Percentiles rank a stretch among this genome's conserved stretches.
Conservation (phyloP, 2,113 vertebrate species). For the Hemichromis elongatus region DNA sequence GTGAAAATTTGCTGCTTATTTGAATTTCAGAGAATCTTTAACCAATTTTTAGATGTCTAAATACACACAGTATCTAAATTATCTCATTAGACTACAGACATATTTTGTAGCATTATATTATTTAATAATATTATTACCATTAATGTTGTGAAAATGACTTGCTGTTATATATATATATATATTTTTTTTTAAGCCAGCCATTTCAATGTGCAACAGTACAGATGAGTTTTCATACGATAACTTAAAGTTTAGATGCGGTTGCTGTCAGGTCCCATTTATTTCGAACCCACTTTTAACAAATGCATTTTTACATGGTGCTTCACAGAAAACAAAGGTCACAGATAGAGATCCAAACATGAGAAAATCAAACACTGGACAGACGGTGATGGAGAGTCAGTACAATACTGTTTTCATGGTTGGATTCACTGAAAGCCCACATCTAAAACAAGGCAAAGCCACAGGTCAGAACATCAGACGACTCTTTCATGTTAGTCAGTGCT, state of each 20-base stretch:
- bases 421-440: neutral
- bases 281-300: neutral
- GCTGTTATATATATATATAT: fast-evolving
- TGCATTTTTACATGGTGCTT: neutral
- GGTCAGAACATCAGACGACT: slow-evolving; percentile 30
- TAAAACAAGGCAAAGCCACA: slow-evolving; percentile 32
- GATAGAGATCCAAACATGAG: slow-evolving; percentile 16
- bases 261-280: neutral
- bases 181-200: neutral
- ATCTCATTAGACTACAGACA: neutral
- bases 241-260: neutral
- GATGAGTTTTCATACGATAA: neutral
- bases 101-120: neutral
- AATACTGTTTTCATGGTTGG: neutral
- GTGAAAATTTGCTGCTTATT: neutral
- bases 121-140: neutral
- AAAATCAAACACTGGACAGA: slow-evolving; percentile 6
- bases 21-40: neutral
- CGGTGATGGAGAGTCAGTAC: neutral
- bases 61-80: no score
- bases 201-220: neutral
- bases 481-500: slow-evolving; percentile 29
- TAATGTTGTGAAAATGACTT: neutral
- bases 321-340: neutral
- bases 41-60: neutral